Evolutionary conservation across 1,140 invertebrate species (phyloP).

Genomic region (Hycleus cichorii): DNA sequence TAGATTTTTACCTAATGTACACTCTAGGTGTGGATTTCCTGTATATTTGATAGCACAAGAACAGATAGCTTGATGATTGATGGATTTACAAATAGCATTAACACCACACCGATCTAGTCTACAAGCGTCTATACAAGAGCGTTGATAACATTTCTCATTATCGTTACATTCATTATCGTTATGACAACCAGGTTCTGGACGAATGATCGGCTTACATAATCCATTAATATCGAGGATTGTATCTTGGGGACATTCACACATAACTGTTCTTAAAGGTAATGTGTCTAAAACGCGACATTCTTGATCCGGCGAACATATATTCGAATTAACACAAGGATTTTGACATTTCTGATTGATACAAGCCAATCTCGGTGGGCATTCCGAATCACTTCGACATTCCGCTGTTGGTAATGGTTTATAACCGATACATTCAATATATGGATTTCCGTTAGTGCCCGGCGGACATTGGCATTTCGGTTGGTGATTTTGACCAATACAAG

Average conservation of each 20-base stretch:
- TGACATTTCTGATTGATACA: conserved; percentile 71
- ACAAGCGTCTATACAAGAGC: conserved; percentile 74
- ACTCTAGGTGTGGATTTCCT: conserved; percentile 78
- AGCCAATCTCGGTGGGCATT: conserved; percentile 64
- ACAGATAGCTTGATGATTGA: conserved; percentile 68
- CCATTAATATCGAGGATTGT: conserved; percentile 55
- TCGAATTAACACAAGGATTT: conserved; percentile 63
- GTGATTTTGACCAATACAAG: conserved; percentile 66
- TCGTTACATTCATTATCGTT: conserved; percentile 65
- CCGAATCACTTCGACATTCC: conserved; percentile 66
- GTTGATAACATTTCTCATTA: conserved; percentile 63
- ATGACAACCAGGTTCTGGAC: conserved; percentile 52
- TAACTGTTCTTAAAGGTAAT: conserved; percentile 67
- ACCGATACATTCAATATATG: conserved; percentile 62
- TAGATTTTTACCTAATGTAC: conserved; percentile 50
- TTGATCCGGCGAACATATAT: conserved; percentile 65
- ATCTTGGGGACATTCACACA: conserved; percentile 73
- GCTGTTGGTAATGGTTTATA: conserved; percentile 35
- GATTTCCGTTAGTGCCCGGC: conserved; percentile 66
- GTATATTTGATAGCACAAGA: conserved; percentile 68
- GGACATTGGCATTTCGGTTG: conserved; percentile 72
- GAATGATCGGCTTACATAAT: conserved; percentile 51
- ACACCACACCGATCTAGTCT: conserved; percentile 68
- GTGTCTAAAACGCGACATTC: conserved; percentile 72
- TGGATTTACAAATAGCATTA: conserved; percentile 74